A percentile compares a stretch with the other conserved stretches of the same genome.
phyloP scores from a whole-genome alignment of 1,140 invertebrate species.

The Cyclargus thomasi region DNA sequence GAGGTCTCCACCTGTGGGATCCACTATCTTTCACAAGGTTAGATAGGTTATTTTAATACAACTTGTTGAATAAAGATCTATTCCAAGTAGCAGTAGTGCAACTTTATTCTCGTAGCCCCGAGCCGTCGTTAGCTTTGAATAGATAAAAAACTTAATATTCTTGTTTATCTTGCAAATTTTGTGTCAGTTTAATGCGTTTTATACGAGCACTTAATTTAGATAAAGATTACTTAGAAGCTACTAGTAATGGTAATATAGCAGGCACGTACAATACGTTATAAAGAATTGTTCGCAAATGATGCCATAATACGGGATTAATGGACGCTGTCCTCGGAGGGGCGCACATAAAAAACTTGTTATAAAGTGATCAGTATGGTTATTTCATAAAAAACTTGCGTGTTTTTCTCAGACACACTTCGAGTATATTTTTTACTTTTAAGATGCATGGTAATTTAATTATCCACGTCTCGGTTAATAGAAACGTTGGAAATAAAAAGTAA shows the following conservation, averaged over 20 bases:
- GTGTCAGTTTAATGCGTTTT: slow-evolving; percentile 3
- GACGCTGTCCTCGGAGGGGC: neutral
- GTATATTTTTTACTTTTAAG: neutral
- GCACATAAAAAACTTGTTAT: neutral
- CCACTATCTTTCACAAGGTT: neutral
- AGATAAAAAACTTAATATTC: neutral
- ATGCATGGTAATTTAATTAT: neutral
- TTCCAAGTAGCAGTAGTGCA: neutral
- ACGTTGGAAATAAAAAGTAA: neutral
- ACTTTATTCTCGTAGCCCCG: neutral
- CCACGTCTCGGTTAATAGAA: neutral
- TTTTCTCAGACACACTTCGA: neutral
- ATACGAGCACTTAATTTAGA: neutral
- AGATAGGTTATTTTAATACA: neutral
- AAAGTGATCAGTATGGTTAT: neutral
- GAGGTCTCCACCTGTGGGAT: neutral
- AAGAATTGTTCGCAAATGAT: slow-evolving; percentile 1
- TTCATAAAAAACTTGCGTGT: neutral
- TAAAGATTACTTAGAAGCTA: neutral
- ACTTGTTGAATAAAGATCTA: neutral
- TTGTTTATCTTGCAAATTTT: neutral
- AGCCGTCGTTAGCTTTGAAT: neutral
- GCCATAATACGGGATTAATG: neutral
- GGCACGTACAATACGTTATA: neutral
- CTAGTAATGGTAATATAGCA: neutral